Conservation (phyloP, 2,113 vertebrate genomes). For the Coreoperca whiteheadi region DNA sequence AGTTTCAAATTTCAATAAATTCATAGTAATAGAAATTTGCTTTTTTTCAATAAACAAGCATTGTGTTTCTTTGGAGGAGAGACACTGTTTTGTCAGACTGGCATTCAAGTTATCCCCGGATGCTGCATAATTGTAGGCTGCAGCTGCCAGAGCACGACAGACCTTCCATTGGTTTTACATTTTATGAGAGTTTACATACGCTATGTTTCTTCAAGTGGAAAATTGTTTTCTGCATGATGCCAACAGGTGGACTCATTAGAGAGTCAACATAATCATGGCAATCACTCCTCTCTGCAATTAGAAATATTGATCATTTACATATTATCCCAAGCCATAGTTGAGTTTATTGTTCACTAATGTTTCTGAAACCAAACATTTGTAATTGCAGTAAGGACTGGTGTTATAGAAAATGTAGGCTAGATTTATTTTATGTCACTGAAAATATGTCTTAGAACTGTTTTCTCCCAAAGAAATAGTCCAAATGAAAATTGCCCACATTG, state of each 20-base stretch:
- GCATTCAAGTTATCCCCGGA: conserved; percentile 61
- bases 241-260: conserved; percentile 82
- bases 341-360: conserved; percentile 51
- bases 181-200: conserved; percentile 76
- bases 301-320: conserved; percentile 76
- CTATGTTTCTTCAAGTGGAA: conserved; percentile 79
- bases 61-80: conserved; percentile 39
- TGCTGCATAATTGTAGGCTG: conserved; percentile 77
- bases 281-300: conserved; percentile 74
- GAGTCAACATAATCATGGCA: conserved; percentile 76
- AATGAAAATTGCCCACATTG: background rate
- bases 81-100: conserved; percentile 62
- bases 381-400: conserved; percentile 12
- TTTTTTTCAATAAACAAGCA: conserved; percentile 24
- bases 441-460: background rate
- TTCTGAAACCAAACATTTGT: conserved; percentile 41
- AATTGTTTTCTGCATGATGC: conserved; percentile 79
- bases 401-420: too few species aligned
- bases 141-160: conserved; percentile 74
- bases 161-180: conserved; percentile 74
- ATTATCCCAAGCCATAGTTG: conserved; percentile 38
- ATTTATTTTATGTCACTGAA: background rate
- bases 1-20: conserved; percentile 40
- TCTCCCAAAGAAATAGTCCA: background rate
- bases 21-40: conserved; percentile 33